Evolutionary conservation across 2,113 vertebrate genomes (phyloP), one percentile per base, ranked within the genome.

Genomic region (Nicator chloris): DNA sequence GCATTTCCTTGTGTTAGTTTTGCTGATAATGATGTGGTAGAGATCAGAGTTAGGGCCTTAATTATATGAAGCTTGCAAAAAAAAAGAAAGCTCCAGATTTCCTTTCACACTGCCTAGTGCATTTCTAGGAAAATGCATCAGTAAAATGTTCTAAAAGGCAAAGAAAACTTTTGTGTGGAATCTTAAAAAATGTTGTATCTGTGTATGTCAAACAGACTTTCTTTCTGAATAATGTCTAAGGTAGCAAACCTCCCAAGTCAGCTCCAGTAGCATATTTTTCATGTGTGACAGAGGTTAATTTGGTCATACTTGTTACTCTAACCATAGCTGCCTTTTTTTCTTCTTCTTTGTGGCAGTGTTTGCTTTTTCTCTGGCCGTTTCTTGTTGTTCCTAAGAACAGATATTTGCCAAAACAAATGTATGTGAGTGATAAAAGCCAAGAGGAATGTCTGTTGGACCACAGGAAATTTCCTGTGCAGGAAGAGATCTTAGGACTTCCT

Each of bases 381-480:
- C 95, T 97, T 96, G 88, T 97, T 97, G 97, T 96, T 98, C 96
- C 96, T 97, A 96, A 98, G 95, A 98, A 89, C 86, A 92, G 77
- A 82, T 97, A 96, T 97, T 97, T 98, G 97, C 97, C 97, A 97
- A 97, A 97, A 97, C 97, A 98, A 98, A 98, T 98, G 98, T 95
- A 95, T 90, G 90, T 50, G 80, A 97, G 96, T 98, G 98, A 98
- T 98, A 98, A 98, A 98, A 94, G 96, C 96, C 57, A 86, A 93
- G 92, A 97, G 97, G 95, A 97, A 97, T 98, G 98, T 98, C 98
- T 98, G 98, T 98, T 98, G 97, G 97, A 97, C 98, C 97, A 97
- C 98, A 98, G 98, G 98, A 99, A 98, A 98, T 98, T 99, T 99
- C 98, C 98, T 98, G 98, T 98, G 96, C 98, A 98, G 98, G 98